Evolutionary conservation across 2,113 vertebrate species (phyloP).

Genomic region (Noturus placidus): DNA sequence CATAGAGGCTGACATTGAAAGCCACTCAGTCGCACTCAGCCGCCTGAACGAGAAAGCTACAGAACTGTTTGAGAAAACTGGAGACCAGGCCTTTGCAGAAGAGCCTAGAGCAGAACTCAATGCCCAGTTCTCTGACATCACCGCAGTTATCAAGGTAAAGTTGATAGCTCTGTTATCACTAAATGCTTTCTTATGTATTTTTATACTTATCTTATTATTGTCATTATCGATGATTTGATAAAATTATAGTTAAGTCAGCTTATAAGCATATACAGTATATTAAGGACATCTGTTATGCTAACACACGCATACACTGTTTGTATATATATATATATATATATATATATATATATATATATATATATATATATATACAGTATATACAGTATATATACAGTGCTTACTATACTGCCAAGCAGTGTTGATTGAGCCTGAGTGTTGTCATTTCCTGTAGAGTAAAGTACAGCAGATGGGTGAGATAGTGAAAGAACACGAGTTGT

Average conservation of each 20-base stretch:
- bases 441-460: constrained; percentile 77
- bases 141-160: constrained; percentile 84
- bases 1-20: constrained; percentile 83
- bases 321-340: background rate
- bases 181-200: background rate
- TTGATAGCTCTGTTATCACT: background rate
- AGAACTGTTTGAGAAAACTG: constrained; percentile 86
- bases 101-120: constrained; percentile 80
- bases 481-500: constrained; percentile 89
- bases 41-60: constrained; percentile 75
- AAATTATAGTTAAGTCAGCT: background rate
- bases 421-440: background rate
- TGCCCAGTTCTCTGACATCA: constrained; percentile 84
- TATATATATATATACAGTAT: too few species aligned
- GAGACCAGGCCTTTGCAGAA: constrained; percentile 80
- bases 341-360: too few species aligned
- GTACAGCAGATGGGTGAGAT: constrained; percentile 86
- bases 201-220: background rate
- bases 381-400: background rate
- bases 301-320: background rate
- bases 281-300: background rate
- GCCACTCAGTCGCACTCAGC: constrained; percentile 71
- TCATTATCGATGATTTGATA: background rate
- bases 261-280: background rate
- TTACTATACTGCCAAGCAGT: background rate